phyloP scores from a whole-genome alignment of 2,797 vertebrate species.

The Notolepis coatsorum region DNA sequence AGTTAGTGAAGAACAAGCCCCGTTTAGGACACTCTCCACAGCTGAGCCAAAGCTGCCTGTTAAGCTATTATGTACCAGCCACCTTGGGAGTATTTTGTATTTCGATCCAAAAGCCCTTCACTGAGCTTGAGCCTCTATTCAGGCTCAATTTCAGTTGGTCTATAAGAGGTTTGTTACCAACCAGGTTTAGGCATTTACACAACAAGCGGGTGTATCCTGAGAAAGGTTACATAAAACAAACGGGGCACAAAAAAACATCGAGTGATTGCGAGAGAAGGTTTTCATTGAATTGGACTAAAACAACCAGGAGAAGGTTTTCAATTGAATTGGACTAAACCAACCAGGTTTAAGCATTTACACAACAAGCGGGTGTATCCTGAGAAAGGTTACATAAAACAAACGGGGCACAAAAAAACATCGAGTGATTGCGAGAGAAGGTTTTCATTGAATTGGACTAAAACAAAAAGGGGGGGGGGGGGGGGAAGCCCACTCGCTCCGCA shows the following conservation, averaged over 20 bases:
- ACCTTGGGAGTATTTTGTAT: neutral
- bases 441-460: constrained; percentile 25
- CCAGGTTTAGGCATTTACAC: neutral
- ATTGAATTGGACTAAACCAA: no score
- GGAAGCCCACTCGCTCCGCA: constrained; percentile 30
- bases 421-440: neutral
- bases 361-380: neutral
- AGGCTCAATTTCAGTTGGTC: neutral
- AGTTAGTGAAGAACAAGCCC: constrained; percentile 16
- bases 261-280: neutral
- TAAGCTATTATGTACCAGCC: neutral
- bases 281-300: constrained; percentile 25
- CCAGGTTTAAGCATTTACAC: neutral
- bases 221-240: constrained; percentile 12
- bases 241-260: constrained; percentile 20
- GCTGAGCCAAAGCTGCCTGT: neutral
- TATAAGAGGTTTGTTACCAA: constrained; percentile 2
- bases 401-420: constrained; percentile 20
- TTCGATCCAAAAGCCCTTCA: no score
- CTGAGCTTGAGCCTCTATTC: neutral
- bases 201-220: neutral
- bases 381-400: constrained; percentile 12
- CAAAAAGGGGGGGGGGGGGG: no score
- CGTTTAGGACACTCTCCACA: constrained; percentile 33
- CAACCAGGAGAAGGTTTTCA: no score